Evolutionary conservation across 2,797 vertebrate species (phyloP).

Genomic region (Perodicticus potto): DNA sequence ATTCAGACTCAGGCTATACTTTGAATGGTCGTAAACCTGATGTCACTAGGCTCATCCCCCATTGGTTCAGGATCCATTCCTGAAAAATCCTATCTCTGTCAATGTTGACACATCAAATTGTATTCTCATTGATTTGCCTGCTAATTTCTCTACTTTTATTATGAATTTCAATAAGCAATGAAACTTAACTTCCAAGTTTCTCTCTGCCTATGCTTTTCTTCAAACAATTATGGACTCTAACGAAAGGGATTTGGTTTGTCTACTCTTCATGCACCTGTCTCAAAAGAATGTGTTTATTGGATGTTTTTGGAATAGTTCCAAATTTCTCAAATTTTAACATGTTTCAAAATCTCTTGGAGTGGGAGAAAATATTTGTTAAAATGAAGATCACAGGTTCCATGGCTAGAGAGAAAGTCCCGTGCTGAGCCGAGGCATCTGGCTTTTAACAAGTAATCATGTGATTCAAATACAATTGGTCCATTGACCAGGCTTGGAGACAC

Average conservation of each 20-base stretch:
- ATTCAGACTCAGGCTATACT: not conserved
- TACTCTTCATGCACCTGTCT: not conserved
- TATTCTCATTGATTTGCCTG: not conserved
- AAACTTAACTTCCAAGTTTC: not conserved
- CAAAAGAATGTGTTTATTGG: not conserved
- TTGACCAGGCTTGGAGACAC: not conserved
- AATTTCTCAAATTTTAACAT: not conserved
- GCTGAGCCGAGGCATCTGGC: not conserved
- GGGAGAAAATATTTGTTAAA: not conserved
- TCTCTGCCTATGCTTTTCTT: not conserved
- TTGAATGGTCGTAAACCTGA: not conserved
- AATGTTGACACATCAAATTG: not conserved
- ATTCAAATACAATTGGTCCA: not conserved
- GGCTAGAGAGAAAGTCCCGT: not conserved
- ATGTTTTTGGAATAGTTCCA: not conserved
- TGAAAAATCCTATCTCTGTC: slow-evolving; percentile 4
- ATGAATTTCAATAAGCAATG: not conserved
- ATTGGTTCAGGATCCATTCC: not conserved
- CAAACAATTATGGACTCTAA: not conserved
- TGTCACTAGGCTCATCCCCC: not conserved
- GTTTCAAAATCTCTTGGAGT: not conserved
- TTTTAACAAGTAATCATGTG: not conserved
- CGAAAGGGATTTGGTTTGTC: not conserved
- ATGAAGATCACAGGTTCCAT: not conserved
- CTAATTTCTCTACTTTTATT: slow-evolving; percentile 28